phyloP scores from a whole-genome alignment of 2,797 vertebrate genomes.

The Kryptopterus vitreolus region DNA sequence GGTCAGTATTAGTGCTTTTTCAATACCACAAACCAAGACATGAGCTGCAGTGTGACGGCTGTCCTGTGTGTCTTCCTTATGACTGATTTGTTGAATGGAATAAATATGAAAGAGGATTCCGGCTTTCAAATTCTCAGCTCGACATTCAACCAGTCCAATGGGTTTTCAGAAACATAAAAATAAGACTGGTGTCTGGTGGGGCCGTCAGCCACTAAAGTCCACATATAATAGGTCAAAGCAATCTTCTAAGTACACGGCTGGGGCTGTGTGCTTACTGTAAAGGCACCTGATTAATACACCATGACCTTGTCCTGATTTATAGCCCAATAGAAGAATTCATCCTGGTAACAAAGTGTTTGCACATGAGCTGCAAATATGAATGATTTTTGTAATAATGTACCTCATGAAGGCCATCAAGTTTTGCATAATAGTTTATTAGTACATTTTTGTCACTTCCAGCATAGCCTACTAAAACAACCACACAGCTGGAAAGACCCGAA shows the following conservation, averaged over 20 bases:
- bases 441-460: slow-evolving; percentile 29
- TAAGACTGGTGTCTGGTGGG: slow-evolving; percentile 12
- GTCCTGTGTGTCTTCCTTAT: slow-evolving; percentile 3
- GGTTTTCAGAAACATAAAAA: slow-evolving; percentile 36
- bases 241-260: background rate
- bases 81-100: slow-evolving; percentile 23
- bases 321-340: background rate
- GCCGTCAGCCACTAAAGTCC: slow-evolving; percentile 37
- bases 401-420: slow-evolving; percentile 3
- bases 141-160: slow-evolving; percentile 35
- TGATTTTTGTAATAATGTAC: slow-evolving; percentile 16
- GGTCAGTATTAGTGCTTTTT: background rate
- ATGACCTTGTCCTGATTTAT: slow-evolving; percentile 13
- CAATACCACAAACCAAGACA: background rate
- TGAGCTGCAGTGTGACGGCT: slow-evolving; percentile 31
- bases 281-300: slow-evolving; percentile 11
- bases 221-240: slow-evolving; percentile 17
- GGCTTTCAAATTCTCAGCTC: slow-evolving; percentile 27
- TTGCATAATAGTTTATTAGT: slow-evolving; percentile 29
- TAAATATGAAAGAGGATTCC: slow-evolving; percentile 25
- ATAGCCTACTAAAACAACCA: slow-evolving; percentile 10
- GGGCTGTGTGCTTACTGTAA: slow-evolving; percentile 18
- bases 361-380: background rate
- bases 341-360: slow-evolving; percentile 11
- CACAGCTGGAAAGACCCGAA: slow-evolving; percentile 20